Evolutionary conservation across 92 coral and sea anemone genomes (phyloP).

Genomic region (Isaurus tuberculatus): DNA sequence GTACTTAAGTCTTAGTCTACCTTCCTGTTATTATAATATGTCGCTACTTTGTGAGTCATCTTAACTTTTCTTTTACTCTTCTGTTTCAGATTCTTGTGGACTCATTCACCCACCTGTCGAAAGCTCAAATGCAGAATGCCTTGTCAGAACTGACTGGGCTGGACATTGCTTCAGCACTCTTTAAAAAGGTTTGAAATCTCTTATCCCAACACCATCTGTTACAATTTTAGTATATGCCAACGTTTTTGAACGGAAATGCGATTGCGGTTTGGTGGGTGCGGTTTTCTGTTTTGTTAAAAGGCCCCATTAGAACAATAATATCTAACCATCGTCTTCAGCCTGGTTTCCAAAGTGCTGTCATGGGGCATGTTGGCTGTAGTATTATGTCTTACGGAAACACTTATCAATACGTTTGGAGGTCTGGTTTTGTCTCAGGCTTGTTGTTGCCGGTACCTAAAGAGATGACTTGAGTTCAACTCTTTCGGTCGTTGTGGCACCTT

Average conservation of each 20-base stretch:
- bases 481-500: no score
- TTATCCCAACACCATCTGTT: not conserved
- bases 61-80: not conserved
- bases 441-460: no score
- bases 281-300: not conserved
- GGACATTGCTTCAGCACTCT: slow-evolving; percentile 44
- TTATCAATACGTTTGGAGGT: no score
- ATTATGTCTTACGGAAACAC: no score
- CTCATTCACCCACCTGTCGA: slow-evolving; percentile 55
- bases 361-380: no score
- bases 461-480: no score
- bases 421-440: no score
- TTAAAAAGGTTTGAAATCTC: slow-evolving; percentile 58
- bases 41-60: not conserved
- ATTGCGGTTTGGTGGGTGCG: not conserved
- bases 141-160: slow-evolving; percentile 77
- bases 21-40: not conserved
- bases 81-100: slow-evolving; percentile 69
- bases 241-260: no score
- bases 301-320: no score
- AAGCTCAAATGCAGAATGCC: slow-evolving; percentile 64
- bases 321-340: no score
- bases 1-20: not conserved
- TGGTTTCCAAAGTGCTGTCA: no score
- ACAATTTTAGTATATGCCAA: not conserved